These are phyloP conservation scores for Pharmacophagus antenor DNA, from an alignment of 2,888 invertebrate genomes.

Conservation along the genomic window DNA sequence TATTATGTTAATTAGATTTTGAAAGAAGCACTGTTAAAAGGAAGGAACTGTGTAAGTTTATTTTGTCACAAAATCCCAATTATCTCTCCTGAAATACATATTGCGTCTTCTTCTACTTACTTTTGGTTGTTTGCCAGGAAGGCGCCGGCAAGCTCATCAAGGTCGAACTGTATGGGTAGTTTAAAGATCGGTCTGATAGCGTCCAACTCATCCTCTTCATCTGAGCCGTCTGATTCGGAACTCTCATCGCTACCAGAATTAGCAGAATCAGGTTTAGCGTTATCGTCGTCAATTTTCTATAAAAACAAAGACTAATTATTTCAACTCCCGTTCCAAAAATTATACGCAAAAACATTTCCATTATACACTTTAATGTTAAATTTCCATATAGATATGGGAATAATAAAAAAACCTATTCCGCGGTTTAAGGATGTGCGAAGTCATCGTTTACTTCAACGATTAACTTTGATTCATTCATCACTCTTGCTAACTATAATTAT, in stretches of 20 bases:
- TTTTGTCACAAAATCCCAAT: no score
- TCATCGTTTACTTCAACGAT: no score
- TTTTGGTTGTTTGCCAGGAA: slow-evolving; percentile 86
- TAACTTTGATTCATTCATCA: no score
- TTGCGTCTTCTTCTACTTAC: slow-evolving; percentile 56
- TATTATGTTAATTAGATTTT: no score
- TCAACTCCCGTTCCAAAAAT: neutral
- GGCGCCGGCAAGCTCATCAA: slow-evolving; percentile 90
- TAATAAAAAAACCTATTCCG: no score
- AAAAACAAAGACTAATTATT: slow-evolving; percentile 35
- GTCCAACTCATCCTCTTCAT: slow-evolving; percentile 82
- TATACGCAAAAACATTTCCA: neutral
- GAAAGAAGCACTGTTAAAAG: no score
- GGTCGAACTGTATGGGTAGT: slow-evolving; percentile 89
- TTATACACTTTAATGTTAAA: no score
- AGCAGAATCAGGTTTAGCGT: slow-evolving; percentile 53
- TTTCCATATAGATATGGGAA: no score
- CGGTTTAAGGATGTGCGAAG: no score
- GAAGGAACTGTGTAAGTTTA: no score
- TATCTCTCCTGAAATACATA: no score
- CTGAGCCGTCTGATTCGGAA: slow-evolving; percentile 80
- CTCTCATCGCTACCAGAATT: slow-evolving; percentile 68
- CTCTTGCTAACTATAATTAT: no score
- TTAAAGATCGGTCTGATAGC: slow-evolving; percentile 83
- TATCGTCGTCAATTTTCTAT: slow-evolving; percentile 72